Percentiles rank a stretch among this genome's conserved stretches.
phyloP scores from a whole-genome alignment of 1,140 invertebrate genomes.

The Leguminivora glycinivorella region DNA sequence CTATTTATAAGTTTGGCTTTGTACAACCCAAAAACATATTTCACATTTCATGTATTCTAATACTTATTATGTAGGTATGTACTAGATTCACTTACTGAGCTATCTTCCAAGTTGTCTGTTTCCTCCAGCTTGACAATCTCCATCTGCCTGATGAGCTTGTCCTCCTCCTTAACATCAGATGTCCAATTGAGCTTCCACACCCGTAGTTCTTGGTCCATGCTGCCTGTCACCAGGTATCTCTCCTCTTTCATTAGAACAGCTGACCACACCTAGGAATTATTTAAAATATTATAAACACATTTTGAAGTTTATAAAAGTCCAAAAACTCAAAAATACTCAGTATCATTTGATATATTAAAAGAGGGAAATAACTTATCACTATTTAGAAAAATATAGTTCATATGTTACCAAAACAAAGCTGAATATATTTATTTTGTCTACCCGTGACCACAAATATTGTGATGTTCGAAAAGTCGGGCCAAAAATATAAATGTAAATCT shows the following conservation, averaged over 20 bases:
- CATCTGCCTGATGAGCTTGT: slow-evolving; percentile 75
- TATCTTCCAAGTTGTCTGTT: slow-evolving; percentile 76
- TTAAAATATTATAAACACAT: not conserved
- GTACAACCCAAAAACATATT: too few relatives aligned
- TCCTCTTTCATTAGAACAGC: slow-evolving; percentile 89
- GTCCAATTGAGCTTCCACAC: slow-evolving; percentile 87
- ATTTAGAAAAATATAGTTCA: too few relatives aligned
- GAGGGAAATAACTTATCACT: too few relatives aligned
- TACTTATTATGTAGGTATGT: slow-evolving; percentile 14
- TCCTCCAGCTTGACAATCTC: slow-evolving; percentile 81
- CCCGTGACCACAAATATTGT: too few relatives aligned
- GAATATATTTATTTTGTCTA: too few relatives aligned
- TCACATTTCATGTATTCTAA: too few relatives aligned
- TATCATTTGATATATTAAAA: not conserved
- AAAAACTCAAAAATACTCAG: not conserved
- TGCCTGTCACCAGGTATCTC: slow-evolving; percentile 91
- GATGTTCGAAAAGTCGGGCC: too few relatives aligned
- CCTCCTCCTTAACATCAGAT: slow-evolving; percentile 75
- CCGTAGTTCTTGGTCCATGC: slow-evolving; percentile 89
- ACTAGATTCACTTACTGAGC: slow-evolving; percentile 58
- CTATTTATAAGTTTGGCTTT: too few relatives aligned
- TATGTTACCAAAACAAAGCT: too few relatives aligned
- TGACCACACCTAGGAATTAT: slow-evolving; percentile 86
- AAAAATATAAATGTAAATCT: too few relatives aligned
- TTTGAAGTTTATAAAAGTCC: not conserved